Evolutionary conservation across 2,113 vertebrate genomes (phyloP), one percentile per base, ranked within the genome.

Genomic region (Quiscalus mexicanus): DNA sequence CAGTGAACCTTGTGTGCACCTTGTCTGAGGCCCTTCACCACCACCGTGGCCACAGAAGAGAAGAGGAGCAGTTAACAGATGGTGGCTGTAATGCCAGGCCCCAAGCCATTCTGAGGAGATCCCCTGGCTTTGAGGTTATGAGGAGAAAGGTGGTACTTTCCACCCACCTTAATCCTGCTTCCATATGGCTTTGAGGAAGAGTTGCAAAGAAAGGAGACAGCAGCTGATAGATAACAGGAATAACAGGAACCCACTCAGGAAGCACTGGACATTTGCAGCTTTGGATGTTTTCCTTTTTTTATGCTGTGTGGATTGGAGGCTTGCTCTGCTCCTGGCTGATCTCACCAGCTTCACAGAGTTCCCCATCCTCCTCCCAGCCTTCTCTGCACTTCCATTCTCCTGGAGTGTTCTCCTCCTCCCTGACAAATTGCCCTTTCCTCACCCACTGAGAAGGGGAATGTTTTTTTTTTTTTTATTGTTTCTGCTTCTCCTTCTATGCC

Each of bases 61-160:
- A 69, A 39, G 16, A 87, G 65, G 16, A 70, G 47, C 50, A 21
- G 60, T 6, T 52, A 80, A 89, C 95, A 96, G 94, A 95, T 95
- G 94, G 95, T 50, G 44, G 16, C 83, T 70, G 47, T 89, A 95
- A 95, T 90, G 59, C 60, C 76, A 93, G 86, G 18, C 42, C 56
- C 12, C 3, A 4, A 67, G 76, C 41, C 1, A 2, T 41, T 69
- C 90, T 3, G 1, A 85, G 82, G 52, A 97, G 78, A 96, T 93
- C 39, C 79, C 58, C 76, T 0, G 0, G 91, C 93, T 89, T 92
- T 90, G 64, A 84, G 83, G 89, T 89, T 71, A 94, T 15, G 45
- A 91, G 65, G 89, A 95, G 86, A 95, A 95, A 96, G 80, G 95
- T 89, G 58, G 25, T 82, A 79, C 58, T 95, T 97, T 93, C 89